Evolutionary conservation across 2,797 vertebrate genomes (phyloP), one percentile per base, ranked within the genome.

Genomic region (Chiroxiphia lanceolata): DNA sequence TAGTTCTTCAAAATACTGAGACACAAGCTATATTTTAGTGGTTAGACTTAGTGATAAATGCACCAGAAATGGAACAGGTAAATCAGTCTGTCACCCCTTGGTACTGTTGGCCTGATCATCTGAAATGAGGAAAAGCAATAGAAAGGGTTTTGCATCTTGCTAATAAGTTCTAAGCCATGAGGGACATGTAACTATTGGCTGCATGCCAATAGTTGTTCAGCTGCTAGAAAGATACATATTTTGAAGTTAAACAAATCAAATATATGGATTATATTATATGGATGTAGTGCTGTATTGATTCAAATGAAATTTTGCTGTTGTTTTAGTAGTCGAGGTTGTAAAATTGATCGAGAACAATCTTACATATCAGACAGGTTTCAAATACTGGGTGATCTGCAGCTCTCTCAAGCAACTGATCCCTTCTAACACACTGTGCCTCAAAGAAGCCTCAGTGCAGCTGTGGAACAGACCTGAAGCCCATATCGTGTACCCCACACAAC

Each of bases 401-500:
- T 68, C 15, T 42, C 64, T 74, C 20, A 34, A 29, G 25, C 19
- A 83, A 22, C 15, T 53, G 8, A 6, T 71, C 20, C 40, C 15
- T 51, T 80, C 29, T 71, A 61, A 34, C 7, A 77, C 22, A 13
- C 13, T 34, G 25, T 53, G 8, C 19, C 64, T 77, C 47, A 70
- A 68, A 91, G 50, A 26, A 85, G 11, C 10, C n/a, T 82, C 44
- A 26, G 0, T 34, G 71, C 26, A 72, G 33, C 11, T 13, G 5
- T 48, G 67, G 4, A 74, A 26, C 11, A 34, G 38, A 29, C 8
- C 50, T 72, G 59, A 57, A 69, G 25, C 7, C 21, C 48, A 15
- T 12, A 9, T 84, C 44, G 12, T 38, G 6, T 26, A 80, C 6
- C 16, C 1, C 12, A 33, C 8, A 40, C 1, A 4, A 56, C 0